Percentiles rank a stretch among this genome's conserved stretches.
Evolutionary conservation across 1,140 invertebrate species (phyloP).

Genomic region (Orchestia grillus): DNA sequence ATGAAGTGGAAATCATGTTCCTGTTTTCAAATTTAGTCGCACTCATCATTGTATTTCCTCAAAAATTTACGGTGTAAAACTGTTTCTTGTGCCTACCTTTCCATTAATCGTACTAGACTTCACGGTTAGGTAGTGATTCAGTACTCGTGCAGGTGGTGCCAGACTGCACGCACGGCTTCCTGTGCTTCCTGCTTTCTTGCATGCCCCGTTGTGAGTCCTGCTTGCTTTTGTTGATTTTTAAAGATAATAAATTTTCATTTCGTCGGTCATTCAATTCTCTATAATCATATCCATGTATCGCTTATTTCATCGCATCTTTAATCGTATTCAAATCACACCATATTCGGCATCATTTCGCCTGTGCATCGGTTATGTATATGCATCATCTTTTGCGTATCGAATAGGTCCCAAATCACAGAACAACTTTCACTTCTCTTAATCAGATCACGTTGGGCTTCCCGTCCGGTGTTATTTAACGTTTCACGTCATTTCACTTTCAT

Average conservation of each 20-base stretch:
- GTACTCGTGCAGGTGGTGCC: neutral
- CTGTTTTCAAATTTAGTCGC: neutral
- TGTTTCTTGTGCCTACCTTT: neutral
- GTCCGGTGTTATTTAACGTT: neutral
- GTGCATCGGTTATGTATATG: neutral
- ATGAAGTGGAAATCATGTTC: neutral
- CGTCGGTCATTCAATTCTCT: too few relatives aligned
- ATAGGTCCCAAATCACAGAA: neutral
- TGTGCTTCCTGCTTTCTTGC: neutral
- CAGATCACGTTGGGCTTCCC: neutral
- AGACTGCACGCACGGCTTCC: neutral
- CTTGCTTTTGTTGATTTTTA: too few relatives aligned
- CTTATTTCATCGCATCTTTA: neutral
- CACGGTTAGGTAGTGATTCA: neutral
- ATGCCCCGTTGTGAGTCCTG: neutral
- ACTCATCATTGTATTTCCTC: neutral
- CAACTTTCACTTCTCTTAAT: neutral
- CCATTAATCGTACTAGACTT: neutral
- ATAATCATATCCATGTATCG: neutral
- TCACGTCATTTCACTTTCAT: neutral
- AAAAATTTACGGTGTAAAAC: neutral
- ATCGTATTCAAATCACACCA: neutral
- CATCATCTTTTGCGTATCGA: neutral
- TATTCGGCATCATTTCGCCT: neutral
- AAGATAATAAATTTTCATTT: too few relatives aligned